A percentile compares a stretch with the other conserved stretches of the same genome.
Evolutionary conservation across 2,888 invertebrate genomes (phyloP).

Genomic region (Caenorhabditis angaria): DNA sequence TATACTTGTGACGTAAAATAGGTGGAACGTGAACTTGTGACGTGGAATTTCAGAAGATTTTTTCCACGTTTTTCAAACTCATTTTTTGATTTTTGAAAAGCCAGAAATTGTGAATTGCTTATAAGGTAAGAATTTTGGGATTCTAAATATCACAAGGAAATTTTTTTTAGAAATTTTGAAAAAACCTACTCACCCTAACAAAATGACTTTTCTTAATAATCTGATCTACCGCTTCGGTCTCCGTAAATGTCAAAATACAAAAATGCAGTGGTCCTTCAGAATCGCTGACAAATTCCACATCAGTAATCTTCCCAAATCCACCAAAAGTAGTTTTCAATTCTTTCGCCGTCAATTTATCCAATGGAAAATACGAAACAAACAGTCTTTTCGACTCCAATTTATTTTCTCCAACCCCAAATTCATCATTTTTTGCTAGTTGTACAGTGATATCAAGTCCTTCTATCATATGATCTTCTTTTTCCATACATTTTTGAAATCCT

Average conservation of each 20-base stretch:
- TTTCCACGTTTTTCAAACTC: too few relatives aligned
- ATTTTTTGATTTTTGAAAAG: too few relatives aligned
- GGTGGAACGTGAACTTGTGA: too few relatives aligned
- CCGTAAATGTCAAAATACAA: slow-evolving; percentile 34
- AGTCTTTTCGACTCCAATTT: slow-evolving; percentile 22
- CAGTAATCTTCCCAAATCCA: slow-evolving; percentile 33
- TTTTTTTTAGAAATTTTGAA: too few relatives aligned
- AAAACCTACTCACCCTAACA: too few relatives aligned
- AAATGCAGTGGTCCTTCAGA: slow-evolving; percentile 38
- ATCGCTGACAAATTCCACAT: slow-evolving; percentile 43
- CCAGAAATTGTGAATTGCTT: too few relatives aligned
- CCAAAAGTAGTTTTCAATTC: slow-evolving; percentile 32
- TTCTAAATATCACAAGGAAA: too few relatives aligned
- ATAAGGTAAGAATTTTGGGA: too few relatives aligned
- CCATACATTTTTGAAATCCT: slow-evolving; percentile 25
- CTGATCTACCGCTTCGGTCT: slow-evolving; percentile 18
- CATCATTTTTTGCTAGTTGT: slow-evolving; percentile 17
- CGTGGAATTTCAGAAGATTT: too few relatives aligned
- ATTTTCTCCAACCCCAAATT: neutral
- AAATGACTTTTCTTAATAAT: slow-evolving; percentile 17
- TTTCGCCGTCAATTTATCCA: slow-evolving; percentile 19
- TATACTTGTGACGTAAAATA: too few relatives aligned
- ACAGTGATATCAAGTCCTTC: slow-evolving; percentile 18
- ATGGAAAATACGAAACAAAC: slow-evolving; percentile 36
- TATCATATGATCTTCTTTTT: slow-evolving; percentile 17